Base-by-base conservation (phyloP, 1,140 invertebrate species). In the Saccostrea glomerata region DNA sequence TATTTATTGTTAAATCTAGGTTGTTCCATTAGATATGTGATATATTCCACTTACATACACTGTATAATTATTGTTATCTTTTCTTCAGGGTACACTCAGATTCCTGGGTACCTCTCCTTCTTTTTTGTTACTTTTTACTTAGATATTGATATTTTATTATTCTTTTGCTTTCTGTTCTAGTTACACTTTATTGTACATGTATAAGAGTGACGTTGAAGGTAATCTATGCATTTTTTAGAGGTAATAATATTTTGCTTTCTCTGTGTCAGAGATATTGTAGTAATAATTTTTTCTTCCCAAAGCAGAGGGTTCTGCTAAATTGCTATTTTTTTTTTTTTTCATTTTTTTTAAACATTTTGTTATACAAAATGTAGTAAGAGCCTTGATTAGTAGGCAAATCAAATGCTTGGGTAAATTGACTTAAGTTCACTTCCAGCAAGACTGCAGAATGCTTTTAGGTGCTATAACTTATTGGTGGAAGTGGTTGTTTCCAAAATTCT, bases 21-120 rank as follows among this genome's bases (percentile, higher is more conserved):
- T 77, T 77, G 70, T 77, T 77, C 70, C 25, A 36, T 30, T 77
- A 77, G 70, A 77, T 15, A 36, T 77, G 70, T 77, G 70, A 77
- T 77, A 77, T 15, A 15, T 30, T 77, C 70, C 15, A 30, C 30
- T 30, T 77, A 15, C 23, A 11, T 77, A 23, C n/a, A 60, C 30
- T 47, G 47, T 63, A 63, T 63, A 30, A 36, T 30, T 77, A 77
- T 77, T 36, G 25, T 77, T 77, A 77, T 77, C 70, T 17, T 77
- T 30, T 77, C 23, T 30, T 77, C 70, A 12, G 70, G 70, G 70
- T 77, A 77, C 70, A 77, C 70, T 17, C 4, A 36, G 30, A 77
- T 30, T 40, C 30, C 2, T 11, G 30, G 70, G 23, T 30, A 23
- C 66, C 23, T 25, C 9, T 73, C 11, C 23, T 36, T 36, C 25